Base-by-base conservation (phyloP, 2,797 vertebrate genomes). In the Bovichtus diacanthus region DNA sequence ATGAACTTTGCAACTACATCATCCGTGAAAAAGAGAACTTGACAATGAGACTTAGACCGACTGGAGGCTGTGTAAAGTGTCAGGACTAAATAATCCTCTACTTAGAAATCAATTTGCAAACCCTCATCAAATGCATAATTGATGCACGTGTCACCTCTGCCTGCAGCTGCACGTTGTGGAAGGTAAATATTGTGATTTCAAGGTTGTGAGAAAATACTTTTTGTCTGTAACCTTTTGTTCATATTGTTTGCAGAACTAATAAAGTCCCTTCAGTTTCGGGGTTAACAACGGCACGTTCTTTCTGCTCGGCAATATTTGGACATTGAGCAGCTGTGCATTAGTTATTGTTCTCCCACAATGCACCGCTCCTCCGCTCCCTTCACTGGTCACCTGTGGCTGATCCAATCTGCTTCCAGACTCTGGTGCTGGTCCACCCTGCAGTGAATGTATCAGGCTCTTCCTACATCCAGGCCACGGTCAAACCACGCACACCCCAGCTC, bases 101-200 rank as follows among this genome's bases (percentile, higher is more conserved):
- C 61, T 53, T 10, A 31, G 58, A 18, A 67, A 55, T 54, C 70
- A 67, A 19, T 59, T 55, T 4, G n/a, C 41, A 38, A 55, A 80
- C 36, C 23, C 10, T 51, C 13, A 56, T 25, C 2, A 1, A n/a
- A 50, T n/a, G 21, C 18, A 38, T 59, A 49, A 51, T 53, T 50
- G 15, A 70, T 61, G 51, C n/a, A 34, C 34, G 31, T 34, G 8
- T 54, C 65, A 70, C 11, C 47, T 36, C 23, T 15, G 27, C 6
- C 25, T 27, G 8, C 34, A 64, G 19, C 34, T 23, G 49, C 55
- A 61, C 25, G 54, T 47, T 60, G 12, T 6, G 9, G 54, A 41
- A 58, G 18, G 10, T 27, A 61, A 56, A 55, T 66, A 21, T 39
- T 64, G 23, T 23, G 1, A 80, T 64, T 39, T 59, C 27, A 46